phyloP scores from a whole-genome alignment of 1,140 invertebrate genomes.

The Drosophila pandora region DNA sequence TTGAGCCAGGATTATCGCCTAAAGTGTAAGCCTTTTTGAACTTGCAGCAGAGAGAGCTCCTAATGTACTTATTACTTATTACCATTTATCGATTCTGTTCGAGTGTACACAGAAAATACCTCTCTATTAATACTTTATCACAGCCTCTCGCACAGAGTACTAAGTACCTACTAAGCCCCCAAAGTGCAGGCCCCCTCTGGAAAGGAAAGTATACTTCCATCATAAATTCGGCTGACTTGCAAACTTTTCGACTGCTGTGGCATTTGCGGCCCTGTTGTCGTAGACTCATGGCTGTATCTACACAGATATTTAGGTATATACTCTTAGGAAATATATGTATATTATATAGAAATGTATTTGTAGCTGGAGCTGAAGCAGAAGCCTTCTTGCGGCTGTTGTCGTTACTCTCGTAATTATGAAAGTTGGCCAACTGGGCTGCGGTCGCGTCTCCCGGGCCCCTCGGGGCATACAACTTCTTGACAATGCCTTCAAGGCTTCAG shows the following conservation, averaged over 20 bases:
- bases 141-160: constrained; percentile 28
- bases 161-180: constrained; percentile 64
- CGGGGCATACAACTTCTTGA: constrained; percentile 53
- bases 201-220: constrained; percentile 40
- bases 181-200: constrained; percentile 12
- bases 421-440: constrained; percentile 69
- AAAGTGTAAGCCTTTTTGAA: not conserved
- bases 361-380: constrained; percentile 23
- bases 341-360: not conserved
- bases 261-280: constrained; percentile 19
- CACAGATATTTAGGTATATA: not conserved
- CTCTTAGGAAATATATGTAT: not conserved
- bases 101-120: constrained; percentile 6
- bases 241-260: constrained; percentile 39
- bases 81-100: constrained; percentile 26
- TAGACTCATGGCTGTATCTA: constrained; percentile 11
- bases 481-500: constrained; percentile 37
- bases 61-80: not conserved
- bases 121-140: constrained; percentile 49
- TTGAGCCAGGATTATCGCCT: not conserved
- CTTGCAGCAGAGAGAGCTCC: not conserved
- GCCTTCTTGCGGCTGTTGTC: constrained; percentile 48
- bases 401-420: constrained; percentile 74
- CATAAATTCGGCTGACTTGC: constrained; percentile 53
- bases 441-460: constrained; percentile 37